Percentiles rank a stretch among this genome's conserved stretches.
These are phyloP conservation scores for Tribolium madens DNA, from an alignment of 1,140 invertebrate genomes.

Conservation along the genomic window DNA sequence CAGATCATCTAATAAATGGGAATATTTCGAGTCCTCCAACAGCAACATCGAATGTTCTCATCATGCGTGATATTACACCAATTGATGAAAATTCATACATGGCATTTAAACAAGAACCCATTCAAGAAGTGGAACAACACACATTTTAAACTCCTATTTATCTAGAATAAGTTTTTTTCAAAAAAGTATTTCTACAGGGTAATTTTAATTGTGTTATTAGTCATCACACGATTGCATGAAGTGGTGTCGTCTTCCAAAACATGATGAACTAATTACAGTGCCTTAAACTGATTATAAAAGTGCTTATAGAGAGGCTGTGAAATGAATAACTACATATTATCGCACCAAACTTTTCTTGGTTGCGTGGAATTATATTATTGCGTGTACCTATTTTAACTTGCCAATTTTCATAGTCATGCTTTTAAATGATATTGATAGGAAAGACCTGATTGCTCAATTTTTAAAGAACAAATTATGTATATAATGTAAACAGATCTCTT, in stretches of 20 bases:
- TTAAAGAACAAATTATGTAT: slow-evolving; percentile 33
- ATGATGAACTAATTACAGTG: no score
- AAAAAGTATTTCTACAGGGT: slow-evolving; percentile 35
- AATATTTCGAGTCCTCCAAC: slow-evolving; percentile 58
- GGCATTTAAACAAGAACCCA: slow-evolving; percentile 66
- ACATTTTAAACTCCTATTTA: slow-evolving; percentile 49
- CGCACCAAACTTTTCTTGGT: background rate
- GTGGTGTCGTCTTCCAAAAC: slow-evolving; percentile 22
- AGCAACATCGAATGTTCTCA: slow-evolving; percentile 60
- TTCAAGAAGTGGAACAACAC: slow-evolving; percentile 64
- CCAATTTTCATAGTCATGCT: slow-evolving; percentile 27
- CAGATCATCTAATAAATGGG: slow-evolving; percentile 64
- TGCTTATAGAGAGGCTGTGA: slow-evolving; percentile 34
- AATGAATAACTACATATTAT: slow-evolving; percentile 1
- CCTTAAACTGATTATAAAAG: slow-evolving; percentile 13
- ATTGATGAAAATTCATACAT: slow-evolving; percentile 63
- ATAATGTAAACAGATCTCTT: slow-evolving; percentile 30
- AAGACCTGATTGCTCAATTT: slow-evolving; percentile 44
- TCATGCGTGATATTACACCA: slow-evolving; percentile 61
- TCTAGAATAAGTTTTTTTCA: slow-evolving; percentile 9
- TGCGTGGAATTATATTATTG: background rate
- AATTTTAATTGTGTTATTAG: slow-evolving; percentile 22
- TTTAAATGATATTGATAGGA: slow-evolving; percentile 17
- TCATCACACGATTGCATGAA: slow-evolving; percentile 6
- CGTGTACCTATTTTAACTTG: slow-evolving; percentile 6